Base-by-base conservation (phyloP, 2,113 vertebrate genomes). In the Climacteris rufus region DNA sequence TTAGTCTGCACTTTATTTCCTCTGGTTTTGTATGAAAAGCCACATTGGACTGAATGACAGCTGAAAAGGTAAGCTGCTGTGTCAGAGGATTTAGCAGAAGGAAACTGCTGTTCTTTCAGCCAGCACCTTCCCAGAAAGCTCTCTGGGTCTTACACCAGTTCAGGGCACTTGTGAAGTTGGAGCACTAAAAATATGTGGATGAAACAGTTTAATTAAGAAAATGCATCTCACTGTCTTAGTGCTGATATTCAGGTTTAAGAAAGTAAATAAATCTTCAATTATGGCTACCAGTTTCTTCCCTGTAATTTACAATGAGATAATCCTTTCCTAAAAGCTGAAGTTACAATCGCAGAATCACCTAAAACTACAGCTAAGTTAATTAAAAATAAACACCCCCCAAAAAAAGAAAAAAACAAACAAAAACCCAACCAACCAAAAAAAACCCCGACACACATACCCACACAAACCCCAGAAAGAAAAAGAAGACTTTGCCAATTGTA, bases 1-100 rank as follows among this genome's bases (percentile, higher is more conserved):
- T 96, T 94, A 78, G 79, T 52, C 60, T 96, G 76, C 33, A 74
- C 59, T 92, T 93, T 84, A 74, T 96, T 80, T 90, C 80, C 74
- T 90, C 90, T 89, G 82, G 57, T 93, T 90, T 93, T 94, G 44
- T 95, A 77, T 93, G 94, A 94, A 92, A 94, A 97, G 72, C 80
- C 50, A 53, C 83, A 69, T 5, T 74, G 88, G 40, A 37, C 83
- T 96, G 90, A 96, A 81, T 93, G 96, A 87, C 80, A 94, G 77
- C 83, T 95, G 94, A 96, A 96, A 97, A 87, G 78, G 70, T 84
- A 94, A 91, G 87, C 79, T 49, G 70, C 87, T 92, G 33, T 79
- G 70, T 95, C 78, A 59, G 83, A 86, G 70, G 74, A 93, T 93
- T 96, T 89, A 90, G 79, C 74, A 96, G 94, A 96, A 94, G 63